These are phyloP conservation scores for Notodonta dromedarius DNA, from an alignment of 2,888 invertebrate genomes.

Conservation along the genomic window DNA sequence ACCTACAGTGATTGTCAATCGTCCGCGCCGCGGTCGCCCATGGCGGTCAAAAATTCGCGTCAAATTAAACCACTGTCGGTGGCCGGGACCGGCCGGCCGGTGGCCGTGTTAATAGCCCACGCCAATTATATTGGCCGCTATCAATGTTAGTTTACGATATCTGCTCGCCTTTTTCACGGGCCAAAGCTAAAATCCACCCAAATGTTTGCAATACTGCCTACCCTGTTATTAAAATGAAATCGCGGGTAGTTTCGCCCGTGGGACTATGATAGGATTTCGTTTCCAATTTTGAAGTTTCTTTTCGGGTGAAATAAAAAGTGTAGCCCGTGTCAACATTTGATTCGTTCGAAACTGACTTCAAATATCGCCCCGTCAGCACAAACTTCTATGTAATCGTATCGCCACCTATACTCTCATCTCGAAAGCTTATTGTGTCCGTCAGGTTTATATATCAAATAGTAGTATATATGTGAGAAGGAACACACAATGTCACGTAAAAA, in stretches of 20 bases:
- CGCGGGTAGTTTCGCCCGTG: slow-evolving; percentile 10
- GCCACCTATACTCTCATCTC: too few relatives aligned
- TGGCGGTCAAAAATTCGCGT: slow-evolving; percentile 56
- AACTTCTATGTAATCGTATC: too few relatives aligned
- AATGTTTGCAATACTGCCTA: slow-evolving; percentile 38
- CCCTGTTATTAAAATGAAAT: slow-evolving; percentile 43
- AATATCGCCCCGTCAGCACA: too few relatives aligned
- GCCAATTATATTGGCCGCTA: slow-evolving; percentile 58
- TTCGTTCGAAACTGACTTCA: too few relatives aligned
- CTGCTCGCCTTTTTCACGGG: slow-evolving; percentile 41
- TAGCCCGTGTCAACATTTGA: too few relatives aligned
- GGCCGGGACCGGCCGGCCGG: slow-evolving; percentile 22
- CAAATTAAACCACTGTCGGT: slow-evolving; percentile 58
- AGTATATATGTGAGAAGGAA: too few relatives aligned
- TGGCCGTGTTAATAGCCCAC: slow-evolving; percentile 53
- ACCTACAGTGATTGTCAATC: slow-evolving; percentile 56
- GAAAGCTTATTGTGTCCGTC: too few relatives aligned
- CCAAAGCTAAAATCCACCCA: slow-evolving; percentile 13
- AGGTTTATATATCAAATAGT: too few relatives aligned
- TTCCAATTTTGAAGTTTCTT: too few relatives aligned
- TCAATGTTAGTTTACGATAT: slow-evolving; percentile 61
- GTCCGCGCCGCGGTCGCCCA: slow-evolving; percentile 35
- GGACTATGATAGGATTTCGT: background rate
- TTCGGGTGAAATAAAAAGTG: too few relatives aligned
- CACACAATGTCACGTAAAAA: too few relatives aligned